Evolutionary conservation across 2,888 invertebrate species (phyloP), one percentile per base, ranked within the genome.

Genomic region (Dynastes tityus): DNA sequence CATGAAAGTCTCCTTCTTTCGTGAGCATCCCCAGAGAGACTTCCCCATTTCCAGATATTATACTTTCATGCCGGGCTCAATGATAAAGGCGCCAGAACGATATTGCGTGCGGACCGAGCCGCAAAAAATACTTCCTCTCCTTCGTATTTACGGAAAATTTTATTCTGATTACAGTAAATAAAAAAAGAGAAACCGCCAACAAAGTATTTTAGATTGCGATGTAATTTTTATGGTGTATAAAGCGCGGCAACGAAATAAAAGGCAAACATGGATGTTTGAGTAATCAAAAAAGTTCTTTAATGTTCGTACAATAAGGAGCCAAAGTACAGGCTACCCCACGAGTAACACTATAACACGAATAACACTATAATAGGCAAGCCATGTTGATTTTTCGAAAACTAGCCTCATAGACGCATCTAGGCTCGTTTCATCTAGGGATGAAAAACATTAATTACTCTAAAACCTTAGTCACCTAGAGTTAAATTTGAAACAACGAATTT

Each of bases 21-120:
- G 67, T 11, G 16, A 22, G 67, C 67, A 49, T 67, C 67, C 67
- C 67, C 22, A 45, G 67, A 45, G 67, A 67, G 49, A 45, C 27
- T 27, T 49, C 22, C 27, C 49, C 49, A 45, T 45, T 67, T 67
- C 67, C 27, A 49, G 22, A 49, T 67, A 45, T 63, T 67, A 67
- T 67, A 45, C 49, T 67, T 67, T 40, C 45, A 67, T 45, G 67
- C 16, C n/a, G 16, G 55, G n/a, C 45, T 67, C 27, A 32, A 11
- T 45, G 45, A 11, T 32, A 29, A 63, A 63, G 63, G 63, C 63
- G 13, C 29, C 32, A 63, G 63, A 22, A 22, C 27, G 67, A 27
- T 67, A 67, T 27, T 22, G 16, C 16, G 49, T 49, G 22, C 22
- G 29, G 63, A 13, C n/a, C 32, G 45, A 3, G 22, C 67, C 2